Evolutionary conservation across 2,797 vertebrate species (phyloP).

Genomic region (Cynodonichthys magdalenae): DNA sequence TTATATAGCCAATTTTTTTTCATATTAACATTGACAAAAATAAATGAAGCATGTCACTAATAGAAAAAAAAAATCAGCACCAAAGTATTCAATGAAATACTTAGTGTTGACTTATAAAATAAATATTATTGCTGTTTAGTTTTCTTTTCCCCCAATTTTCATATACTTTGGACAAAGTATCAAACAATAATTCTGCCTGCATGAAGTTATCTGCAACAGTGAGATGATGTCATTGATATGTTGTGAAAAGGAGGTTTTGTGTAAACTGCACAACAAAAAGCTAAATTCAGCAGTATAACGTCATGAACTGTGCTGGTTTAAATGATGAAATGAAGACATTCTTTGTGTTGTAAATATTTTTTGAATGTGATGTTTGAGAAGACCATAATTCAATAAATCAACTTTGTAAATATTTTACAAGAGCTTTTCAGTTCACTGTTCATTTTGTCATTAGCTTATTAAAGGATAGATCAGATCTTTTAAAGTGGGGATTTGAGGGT

Average conservation of each 20-base stretch:
- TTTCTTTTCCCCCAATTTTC: background rate
- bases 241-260: constrained; percentile 22
- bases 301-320: constrained; percentile 23
- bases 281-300: constrained; percentile 2
- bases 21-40: constrained; percentile 55
- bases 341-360: constrained; percentile 58
- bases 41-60: constrained; percentile 5
- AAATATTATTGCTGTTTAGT: constrained; percentile 12
- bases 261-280: constrained; percentile 10
- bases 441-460: background rate
- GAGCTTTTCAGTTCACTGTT: constrained; percentile 13
- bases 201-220: constrained; percentile 31
- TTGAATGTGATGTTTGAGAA: constrained; percentile 33
- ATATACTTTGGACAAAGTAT: constrained; percentile 17
- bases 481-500: too few relatives aligned
- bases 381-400: constrained; percentile 34
- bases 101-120: background rate
- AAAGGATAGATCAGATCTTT: too few relatives aligned
- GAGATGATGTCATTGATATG: constrained; percentile 15
- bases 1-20: constrained; percentile 64
- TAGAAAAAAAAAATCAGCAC: background rate
- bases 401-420: constrained; percentile 29
- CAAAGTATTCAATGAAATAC: constrained; percentile 18
- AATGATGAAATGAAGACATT: constrained; percentile 28
- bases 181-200: constrained; percentile 49